A percentile compares a stretch with the other conserved stretches of the same genome.
phyloP scores from a whole-genome alignment of 2,113 vertebrate genomes.

The Sisor rabdophorus region DNA sequence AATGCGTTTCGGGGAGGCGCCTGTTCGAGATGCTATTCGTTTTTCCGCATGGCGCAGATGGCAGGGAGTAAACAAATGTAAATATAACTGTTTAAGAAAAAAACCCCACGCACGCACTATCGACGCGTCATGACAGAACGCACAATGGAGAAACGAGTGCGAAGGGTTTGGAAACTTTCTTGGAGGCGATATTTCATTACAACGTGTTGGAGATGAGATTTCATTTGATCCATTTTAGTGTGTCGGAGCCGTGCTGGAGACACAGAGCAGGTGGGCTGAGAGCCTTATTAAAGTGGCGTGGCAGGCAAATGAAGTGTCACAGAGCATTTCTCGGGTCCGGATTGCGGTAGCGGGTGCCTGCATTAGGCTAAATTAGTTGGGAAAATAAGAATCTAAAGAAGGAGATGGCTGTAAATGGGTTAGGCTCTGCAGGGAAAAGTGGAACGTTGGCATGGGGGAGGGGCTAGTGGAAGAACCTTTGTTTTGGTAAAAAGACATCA shows the following conservation, averaged over 20 bases:
- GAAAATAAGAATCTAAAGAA: conserved; percentile 50
- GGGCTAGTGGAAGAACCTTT: not conserved
- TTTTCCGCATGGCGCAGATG: conserved; percentile 55
- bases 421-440: not conserved
- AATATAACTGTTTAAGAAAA: conserved; percentile 42
- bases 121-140: not conserved
- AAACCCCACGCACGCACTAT: conserved; percentile 9
- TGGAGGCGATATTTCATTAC: conserved; percentile 16
- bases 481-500: not conserved
- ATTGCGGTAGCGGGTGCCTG: conserved; percentile 40
- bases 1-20: conserved; percentile 29
- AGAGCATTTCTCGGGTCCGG: conserved; percentile 48
- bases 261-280: conserved; percentile 24
- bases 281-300: conserved; percentile 45
- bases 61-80: conserved; percentile 51
- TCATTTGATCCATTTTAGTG: conserved; percentile 51
- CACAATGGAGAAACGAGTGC: not conserved
- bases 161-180: conserved; percentile 2
- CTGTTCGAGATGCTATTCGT: conserved; percentile 53
- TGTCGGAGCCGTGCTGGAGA: conserved; percentile 39
- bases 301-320: conserved; percentile 54
- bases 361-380: conserved; percentile 49
- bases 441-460: conserved; percentile 5
- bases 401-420: conserved; percentile 28
- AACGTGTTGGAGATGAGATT: conserved; percentile 18